Evolutionary conservation across 2,113 vertebrate species (phyloP).

Genomic region (Salvelinus fontinalis): DNA sequence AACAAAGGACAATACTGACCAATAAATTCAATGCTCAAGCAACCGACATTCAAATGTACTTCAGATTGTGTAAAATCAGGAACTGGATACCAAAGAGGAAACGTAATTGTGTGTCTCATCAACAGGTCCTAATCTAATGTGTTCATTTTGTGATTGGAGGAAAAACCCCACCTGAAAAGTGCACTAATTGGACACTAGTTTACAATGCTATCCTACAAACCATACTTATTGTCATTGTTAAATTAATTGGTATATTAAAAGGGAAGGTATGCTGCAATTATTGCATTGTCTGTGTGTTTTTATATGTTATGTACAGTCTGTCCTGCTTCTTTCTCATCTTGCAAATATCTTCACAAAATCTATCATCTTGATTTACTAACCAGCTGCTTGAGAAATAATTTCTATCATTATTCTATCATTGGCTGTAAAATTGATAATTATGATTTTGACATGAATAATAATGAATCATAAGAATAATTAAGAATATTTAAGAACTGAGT

Average conservation of each 20-base stretch:
- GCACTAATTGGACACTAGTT: no score
- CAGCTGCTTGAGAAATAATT: not conserved
- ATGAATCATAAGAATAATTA: not conserved
- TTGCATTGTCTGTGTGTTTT: constrained; percentile 26
- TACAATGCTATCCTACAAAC: constrained; percentile 13
- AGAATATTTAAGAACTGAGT: not conserved
- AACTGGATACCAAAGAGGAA: no score
- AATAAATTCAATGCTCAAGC: constrained; percentile 6
- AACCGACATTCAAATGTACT: constrained; percentile 36
- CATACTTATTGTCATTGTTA: constrained; percentile 72
- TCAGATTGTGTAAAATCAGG: not conserved
- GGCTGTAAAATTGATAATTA: no score
- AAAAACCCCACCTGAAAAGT: no score
- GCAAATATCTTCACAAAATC: constrained; percentile 6
- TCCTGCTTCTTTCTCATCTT: constrained; percentile 22
- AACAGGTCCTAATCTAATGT: no score
- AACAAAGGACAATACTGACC: not conserved
- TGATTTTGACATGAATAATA: not conserved
- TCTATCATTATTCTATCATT: not conserved
- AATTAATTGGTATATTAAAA: constrained; percentile 53
- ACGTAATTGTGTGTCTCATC: no score
- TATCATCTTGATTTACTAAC: constrained; percentile 13
- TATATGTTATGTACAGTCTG: not conserved
- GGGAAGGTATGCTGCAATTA: constrained; percentile 25
- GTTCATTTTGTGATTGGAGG: no score